phyloP scores from a whole-genome alignment of 1,140 invertebrate genomes.

The Calephelis nemesis region DNA sequence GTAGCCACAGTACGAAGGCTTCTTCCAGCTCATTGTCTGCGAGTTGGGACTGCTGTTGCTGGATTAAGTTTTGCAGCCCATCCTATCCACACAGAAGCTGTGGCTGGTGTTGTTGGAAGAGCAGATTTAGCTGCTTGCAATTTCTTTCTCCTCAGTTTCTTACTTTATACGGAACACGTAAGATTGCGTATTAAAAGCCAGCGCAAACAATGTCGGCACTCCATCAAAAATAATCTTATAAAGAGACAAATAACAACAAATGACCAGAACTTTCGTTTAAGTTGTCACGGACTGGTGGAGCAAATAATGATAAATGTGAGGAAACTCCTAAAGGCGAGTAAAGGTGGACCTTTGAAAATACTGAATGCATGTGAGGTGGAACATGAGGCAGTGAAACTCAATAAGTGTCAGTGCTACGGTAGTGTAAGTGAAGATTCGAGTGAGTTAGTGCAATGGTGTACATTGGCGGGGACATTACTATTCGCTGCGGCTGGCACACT shows the following conservation, averaged over 20 bases:
- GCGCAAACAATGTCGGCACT: slow-evolving; percentile 49
- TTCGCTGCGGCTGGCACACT: slow-evolving; percentile 86
- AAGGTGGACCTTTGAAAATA: slow-evolving; percentile 61
- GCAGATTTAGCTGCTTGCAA: slow-evolving; percentile 96
- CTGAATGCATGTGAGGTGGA: slow-evolving; percentile 60
- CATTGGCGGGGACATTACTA: slow-evolving; percentile 81
- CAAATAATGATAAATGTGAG: slow-evolving; percentile 66
- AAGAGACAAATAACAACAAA: slow-evolving; percentile 41
- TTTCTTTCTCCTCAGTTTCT: slow-evolving; percentile 92
- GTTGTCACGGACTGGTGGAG: slow-evolving; percentile 63
- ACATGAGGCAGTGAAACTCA: slow-evolving; percentile 50
- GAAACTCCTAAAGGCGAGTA: slow-evolving; percentile 58
- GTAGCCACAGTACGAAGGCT: slow-evolving; percentile 85
- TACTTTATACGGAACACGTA: slow-evolving; percentile 86
- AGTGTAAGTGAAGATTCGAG: slow-evolving; percentile 68
- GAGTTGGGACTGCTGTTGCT: slow-evolving; percentile 85
- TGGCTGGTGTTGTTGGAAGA: slow-evolving; percentile 96
- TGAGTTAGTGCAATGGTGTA: slow-evolving; percentile 75
- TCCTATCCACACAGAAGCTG: slow-evolving; percentile 97
- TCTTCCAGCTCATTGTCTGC: slow-evolving; percentile 80
- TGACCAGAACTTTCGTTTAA: slow-evolving; percentile 59
- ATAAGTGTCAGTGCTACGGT: slow-evolving; percentile 64
- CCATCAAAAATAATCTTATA: slow-evolving; percentile 49
- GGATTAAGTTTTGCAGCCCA: slow-evolving; percentile 96
- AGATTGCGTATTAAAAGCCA: slow-evolving; percentile 78